Percentiles rank a stretch among this genome's conserved stretches.
Evolutionary conservation across 2,888 invertebrate genomes (phyloP).

Genomic region (Ophion costatus): DNA sequence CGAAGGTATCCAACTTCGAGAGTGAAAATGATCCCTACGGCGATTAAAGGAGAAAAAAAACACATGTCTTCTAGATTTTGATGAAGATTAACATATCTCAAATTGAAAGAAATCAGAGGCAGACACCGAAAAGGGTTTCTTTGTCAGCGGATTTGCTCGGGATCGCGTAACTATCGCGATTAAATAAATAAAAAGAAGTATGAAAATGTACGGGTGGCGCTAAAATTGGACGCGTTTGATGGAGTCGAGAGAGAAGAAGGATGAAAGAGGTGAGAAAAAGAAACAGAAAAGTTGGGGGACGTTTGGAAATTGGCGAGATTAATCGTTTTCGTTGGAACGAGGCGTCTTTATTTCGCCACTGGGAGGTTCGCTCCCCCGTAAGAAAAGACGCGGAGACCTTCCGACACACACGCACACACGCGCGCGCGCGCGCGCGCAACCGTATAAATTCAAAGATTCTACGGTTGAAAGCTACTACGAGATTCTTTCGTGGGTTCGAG

Average conservation of each 20-base stretch:
- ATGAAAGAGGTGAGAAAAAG: slow-evolving; percentile 17
- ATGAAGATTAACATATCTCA: too few species aligned
- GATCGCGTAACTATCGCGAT: not conserved
- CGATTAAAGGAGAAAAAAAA: too few species aligned
- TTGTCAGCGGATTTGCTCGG: not conserved
- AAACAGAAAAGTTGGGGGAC: slow-evolving; percentile 43
- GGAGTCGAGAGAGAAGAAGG: slow-evolving; percentile 1
- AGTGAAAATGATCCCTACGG: too few species aligned
- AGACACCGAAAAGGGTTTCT: too few species aligned
- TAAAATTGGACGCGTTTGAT: not conserved
- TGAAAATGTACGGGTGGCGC: not conserved
- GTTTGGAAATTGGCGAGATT: slow-evolving; percentile 69
- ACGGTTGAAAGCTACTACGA: slow-evolving; percentile 14
- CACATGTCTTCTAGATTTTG: too few species aligned
- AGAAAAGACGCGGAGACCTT: not conserved
- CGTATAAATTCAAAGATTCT: slow-evolving; percentile 60
- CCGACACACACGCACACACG: not conserved
- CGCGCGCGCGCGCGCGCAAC: too few species aligned
- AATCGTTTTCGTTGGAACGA: slow-evolving; percentile 69
- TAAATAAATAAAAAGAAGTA: not conserved
- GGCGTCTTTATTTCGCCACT: slow-evolving; percentile 66
- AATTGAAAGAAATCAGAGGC: too few species aligned
- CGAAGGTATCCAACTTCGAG: too few species aligned
- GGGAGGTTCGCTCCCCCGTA: slow-evolving; percentile 13
- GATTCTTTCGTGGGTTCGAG: slow-evolving; percentile 47